Conservation (phyloP, 2,113 vertebrate species). For the Neogobius melanostomus region DNA sequence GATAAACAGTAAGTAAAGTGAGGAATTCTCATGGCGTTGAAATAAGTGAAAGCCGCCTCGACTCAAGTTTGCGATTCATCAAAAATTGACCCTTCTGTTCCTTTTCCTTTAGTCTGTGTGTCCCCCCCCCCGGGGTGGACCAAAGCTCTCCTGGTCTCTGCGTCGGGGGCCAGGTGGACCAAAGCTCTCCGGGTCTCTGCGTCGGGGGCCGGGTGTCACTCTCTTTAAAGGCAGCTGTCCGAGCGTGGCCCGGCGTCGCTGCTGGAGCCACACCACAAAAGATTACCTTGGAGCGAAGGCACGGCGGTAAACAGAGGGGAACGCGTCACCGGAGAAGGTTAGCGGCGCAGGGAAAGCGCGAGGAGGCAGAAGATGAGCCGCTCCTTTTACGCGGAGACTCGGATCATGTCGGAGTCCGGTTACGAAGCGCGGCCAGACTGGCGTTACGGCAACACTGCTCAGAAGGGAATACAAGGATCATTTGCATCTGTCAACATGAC, state of each 20-base stretch:
- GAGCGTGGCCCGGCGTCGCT: constrained; percentile 32
- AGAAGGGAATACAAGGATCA: too few species aligned
- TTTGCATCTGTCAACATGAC: too few species aligned
- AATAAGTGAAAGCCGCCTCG: too few species aligned
- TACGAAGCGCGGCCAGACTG: background rate
- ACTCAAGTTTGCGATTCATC: too few species aligned
- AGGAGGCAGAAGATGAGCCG: constrained; percentile 17
- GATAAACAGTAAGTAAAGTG: too few species aligned
- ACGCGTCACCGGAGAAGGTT: constrained; percentile 24
- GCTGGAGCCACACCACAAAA: constrained; percentile 62
- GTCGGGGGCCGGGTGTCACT: too few species aligned
- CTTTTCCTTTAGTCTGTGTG: too few species aligned
- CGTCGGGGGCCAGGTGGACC: too few species aligned
- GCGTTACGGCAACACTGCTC: background rate
- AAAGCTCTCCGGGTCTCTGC: too few species aligned
- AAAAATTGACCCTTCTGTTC: too few species aligned
- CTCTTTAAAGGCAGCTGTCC: constrained; percentile 62
- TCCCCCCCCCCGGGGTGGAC: background rate
- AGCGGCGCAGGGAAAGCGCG: constrained; percentile 12
- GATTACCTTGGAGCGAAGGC: constrained; percentile 2
- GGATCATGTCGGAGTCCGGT: constrained; percentile 47
- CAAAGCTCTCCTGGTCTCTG: too few species aligned
- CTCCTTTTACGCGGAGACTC: constrained; percentile 74
- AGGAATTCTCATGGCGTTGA: too few species aligned
- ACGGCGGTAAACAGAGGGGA: constrained; percentile 7